These are phyloP conservation scores for Artibeus lituratus DNA, from an alignment of 2,797 vertebrate genomes.

Conservation along the genomic window DNA sequence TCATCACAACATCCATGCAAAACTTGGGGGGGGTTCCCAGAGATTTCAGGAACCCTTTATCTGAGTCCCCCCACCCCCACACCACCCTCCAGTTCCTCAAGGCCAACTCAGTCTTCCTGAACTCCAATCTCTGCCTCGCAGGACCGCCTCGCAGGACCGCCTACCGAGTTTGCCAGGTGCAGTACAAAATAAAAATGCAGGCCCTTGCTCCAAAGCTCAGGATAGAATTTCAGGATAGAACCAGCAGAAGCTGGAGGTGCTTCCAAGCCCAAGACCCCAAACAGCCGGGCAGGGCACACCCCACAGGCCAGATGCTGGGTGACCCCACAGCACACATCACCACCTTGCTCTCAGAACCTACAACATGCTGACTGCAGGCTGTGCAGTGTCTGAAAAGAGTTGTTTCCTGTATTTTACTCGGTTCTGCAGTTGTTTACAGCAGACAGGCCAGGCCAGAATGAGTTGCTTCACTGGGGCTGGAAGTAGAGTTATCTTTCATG, in stretches of 20 bases:
- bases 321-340: neutral
- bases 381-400: neutral
- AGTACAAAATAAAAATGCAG: neutral
- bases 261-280: neutral
- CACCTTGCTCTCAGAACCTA: neutral
- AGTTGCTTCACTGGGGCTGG: too few species aligned
- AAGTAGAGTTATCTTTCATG: too few species aligned
- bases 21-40: neutral
- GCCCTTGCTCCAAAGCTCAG: neutral
- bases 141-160: neutral
- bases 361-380: accelerated
- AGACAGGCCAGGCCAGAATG: accelerated
- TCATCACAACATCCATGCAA: neutral
- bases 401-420: neutral
- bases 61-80: neutral
- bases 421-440: neutral
- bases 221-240: neutral
- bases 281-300: neutral
- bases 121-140: neutral
- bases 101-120: neutral
- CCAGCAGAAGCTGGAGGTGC: neutral
- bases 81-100: neutral
- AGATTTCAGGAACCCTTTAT: neutral
- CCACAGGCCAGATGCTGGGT: neutral
- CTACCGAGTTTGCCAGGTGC: neutral